Conservation (phyloP, 2,888 invertebrate genomes). For the Escarpia spicata region DNA sequence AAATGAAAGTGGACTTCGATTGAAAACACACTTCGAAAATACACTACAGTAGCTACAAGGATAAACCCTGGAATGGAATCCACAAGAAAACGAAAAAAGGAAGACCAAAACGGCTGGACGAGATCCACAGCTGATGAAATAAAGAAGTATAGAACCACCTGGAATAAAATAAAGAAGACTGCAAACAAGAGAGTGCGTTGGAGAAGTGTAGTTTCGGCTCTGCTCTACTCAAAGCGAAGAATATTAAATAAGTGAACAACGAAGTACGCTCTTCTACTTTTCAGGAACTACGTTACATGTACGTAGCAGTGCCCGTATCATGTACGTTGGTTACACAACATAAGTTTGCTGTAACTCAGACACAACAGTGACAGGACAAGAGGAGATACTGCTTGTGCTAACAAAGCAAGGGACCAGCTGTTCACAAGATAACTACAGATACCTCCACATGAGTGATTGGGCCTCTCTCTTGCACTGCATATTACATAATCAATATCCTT, state of each 20-base stretch:
- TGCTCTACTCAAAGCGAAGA: no score
- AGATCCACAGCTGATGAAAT: no score
- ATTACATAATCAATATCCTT: not conserved
- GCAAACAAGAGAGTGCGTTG: no score
- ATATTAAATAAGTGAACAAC: not conserved
- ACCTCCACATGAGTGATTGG: not conserved
- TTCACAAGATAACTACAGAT: not conserved
- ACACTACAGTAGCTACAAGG: no score
- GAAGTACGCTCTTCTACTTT: not conserved
- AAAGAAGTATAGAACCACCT: no score
- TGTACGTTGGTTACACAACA: not conserved
- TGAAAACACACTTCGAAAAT: no score
- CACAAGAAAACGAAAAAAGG: no score
- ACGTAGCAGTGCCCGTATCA: not conserved
- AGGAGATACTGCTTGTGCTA: not conserved
- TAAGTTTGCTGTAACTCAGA: not conserved
- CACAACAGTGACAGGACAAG: not conserved
- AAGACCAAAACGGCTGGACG: no score
- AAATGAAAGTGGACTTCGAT: no score
- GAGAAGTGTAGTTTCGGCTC: no score
- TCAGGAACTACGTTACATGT: not conserved
- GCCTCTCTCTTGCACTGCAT: not conserved
- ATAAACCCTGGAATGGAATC: no score
- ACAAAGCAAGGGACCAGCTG: not conserved
- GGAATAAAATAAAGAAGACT: no score